phyloP scores from a whole-genome alignment of 2,888 invertebrate genomes.

The Balanococcus diminutus region DNA sequence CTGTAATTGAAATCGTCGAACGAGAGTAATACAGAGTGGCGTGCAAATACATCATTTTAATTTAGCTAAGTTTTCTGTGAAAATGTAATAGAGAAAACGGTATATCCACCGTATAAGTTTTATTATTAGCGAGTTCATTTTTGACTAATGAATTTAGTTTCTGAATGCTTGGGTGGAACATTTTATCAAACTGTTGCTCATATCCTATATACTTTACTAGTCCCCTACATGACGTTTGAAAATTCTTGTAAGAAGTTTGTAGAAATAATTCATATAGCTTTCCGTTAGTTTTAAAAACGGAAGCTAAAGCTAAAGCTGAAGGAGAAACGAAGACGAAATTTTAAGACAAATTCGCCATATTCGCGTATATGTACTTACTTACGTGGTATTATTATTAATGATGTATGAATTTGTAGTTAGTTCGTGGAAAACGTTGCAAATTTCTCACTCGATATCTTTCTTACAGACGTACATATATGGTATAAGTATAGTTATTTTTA shows the following conservation, averaged over 20 bases:
- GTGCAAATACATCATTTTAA: constrained; percentile 4
- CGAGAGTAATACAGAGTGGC: background rate
- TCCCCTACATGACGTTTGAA: background rate
- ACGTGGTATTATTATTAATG: constrained; percentile 17
- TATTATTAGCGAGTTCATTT: constrained; percentile 18
- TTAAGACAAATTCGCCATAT: constrained; percentile 13
- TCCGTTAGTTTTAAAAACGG: constrained; percentile 24
- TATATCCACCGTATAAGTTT: constrained; percentile 15
- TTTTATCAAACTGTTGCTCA: constrained; percentile 18
- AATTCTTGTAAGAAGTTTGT: constrained; percentile 3
- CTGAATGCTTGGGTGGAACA: background rate
- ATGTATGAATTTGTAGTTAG: background rate
- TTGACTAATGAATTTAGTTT: constrained; percentile 23
- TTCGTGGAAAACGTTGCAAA: background rate
- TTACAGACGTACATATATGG: no score
- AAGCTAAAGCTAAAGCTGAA: background rate
- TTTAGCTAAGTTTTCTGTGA: constrained; percentile 6
- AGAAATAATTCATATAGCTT: constrained; percentile 22
- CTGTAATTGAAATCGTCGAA: background rate
- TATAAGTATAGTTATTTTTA: no score
- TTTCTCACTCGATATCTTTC: background rate
- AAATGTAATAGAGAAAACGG: background rate
- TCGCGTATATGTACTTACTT: no score
- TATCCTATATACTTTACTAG: background rate
- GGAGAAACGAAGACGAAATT: background rate